Evolutionary conservation across 92 coral and sea anemone species (phyloP), one percentile per base, ranked within the genome.

Genomic region (Pocillopora meandrina): DNA sequence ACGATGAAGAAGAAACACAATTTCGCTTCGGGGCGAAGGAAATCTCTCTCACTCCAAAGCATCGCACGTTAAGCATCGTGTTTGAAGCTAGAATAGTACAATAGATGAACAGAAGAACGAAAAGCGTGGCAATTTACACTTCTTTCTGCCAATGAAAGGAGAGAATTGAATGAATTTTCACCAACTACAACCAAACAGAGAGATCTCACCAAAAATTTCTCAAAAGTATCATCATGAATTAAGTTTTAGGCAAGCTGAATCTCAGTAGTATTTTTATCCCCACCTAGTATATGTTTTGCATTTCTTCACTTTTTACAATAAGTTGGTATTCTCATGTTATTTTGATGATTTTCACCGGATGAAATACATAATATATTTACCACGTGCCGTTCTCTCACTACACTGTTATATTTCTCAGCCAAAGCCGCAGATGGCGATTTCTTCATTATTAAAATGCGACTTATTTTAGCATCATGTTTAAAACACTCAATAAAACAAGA

Each of bases 11-110:
- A 75, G 86, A 84, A 42, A 42, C 52, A 42, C 52, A 7, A 36
- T 85, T 85, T 85, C 76, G 80, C 78, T 82, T 89, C 64, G 81
- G 90, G 88, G 92, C 77, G 84, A 81, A 61, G 71, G 71, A 59
- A 85, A 75, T 74, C 31, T 26, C 31, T 21, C 64, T 63, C 59
- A 59, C 61, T 72, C 56, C 71, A 71, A 62, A 61, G 34, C 68
- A 23, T 19, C 9, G 71, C 23, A 20, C 42, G 59, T 60, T 82
- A 82, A 71, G 47, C 33, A 36, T 76, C 49, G 56, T 67, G 65
- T 65, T 67, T 16, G 71, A 61, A 82, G 61, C 78, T 72, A 78
- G 23, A 71, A 60, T 14, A 61, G 59, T 42, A 72, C 86, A 82
- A 72, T 72, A 36, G 49, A 63, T 20, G 49, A 23, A 26, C 31